These are phyloP conservation scores for Macrobrachium nipponense DNA, from an alignment of 1,140 invertebrate genomes.

Conservation along the genomic window DNA sequence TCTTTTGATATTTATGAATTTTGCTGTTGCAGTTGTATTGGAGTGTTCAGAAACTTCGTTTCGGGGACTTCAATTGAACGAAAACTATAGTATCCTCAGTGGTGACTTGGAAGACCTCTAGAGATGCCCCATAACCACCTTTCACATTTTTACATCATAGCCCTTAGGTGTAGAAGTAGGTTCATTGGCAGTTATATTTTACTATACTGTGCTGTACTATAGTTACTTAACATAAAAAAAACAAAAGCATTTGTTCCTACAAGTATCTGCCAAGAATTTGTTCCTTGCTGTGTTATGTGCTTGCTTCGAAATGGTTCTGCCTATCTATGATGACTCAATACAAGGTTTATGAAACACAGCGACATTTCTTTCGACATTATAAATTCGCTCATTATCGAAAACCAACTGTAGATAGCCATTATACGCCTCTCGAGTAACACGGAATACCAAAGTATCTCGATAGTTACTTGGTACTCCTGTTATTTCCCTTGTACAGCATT, in stretches of 20 bases:
- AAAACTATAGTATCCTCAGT: too few species aligned
- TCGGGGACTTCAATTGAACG: too few species aligned
- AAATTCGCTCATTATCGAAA: background rate
- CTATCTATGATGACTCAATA: conserved; percentile 24
- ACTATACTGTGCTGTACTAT: too few species aligned
- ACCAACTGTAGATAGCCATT: conserved; percentile 11
- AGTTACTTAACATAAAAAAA: too few species aligned
- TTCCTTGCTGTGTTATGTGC: conserved; percentile 16
- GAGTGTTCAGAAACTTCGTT: too few species aligned
- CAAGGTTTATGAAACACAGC: conserved; percentile 30
- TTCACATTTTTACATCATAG: background rate
- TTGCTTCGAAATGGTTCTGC: conserved; percentile 22
- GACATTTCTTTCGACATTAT: conserved; percentile 5
- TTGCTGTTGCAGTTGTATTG: too few species aligned
- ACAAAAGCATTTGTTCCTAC: background rate
- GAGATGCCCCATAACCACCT: too few species aligned
- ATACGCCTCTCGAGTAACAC: background rate
- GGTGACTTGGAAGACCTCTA: too few species aligned
- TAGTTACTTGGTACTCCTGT: background rate
- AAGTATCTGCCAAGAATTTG: background rate
- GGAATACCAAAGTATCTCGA: background rate
- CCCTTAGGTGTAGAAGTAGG: too few species aligned
- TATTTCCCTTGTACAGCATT: background rate
- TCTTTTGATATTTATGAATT: too few species aligned
- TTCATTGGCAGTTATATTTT: too few species aligned